These are phyloP conservation scores for Oreochromis tanganicae DNA, from an alignment of 2,113 vertebrate genomes.

Conservation along the genomic window DNA sequence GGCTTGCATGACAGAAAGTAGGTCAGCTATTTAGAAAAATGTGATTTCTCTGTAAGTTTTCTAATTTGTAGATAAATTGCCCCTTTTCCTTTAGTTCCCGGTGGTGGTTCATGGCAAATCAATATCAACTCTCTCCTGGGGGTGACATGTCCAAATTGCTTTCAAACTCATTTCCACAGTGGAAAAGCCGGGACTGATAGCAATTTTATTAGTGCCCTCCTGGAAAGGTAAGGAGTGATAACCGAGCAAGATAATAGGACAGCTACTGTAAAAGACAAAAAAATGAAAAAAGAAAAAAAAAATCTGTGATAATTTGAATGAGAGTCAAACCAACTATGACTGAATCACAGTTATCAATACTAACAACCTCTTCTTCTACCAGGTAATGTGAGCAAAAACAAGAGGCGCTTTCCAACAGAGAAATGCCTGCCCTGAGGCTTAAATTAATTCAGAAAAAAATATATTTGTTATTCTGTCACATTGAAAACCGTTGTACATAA, in stretches of 20 bases:
- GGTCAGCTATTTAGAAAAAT: slow-evolving; percentile 73
- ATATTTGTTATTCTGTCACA: slow-evolving; percentile 50
- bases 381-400: slow-evolving; percentile 17
- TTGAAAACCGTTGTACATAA: slow-evolving; percentile 26
- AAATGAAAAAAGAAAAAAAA: background rate
- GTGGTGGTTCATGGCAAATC: slow-evolving; percentile 68
- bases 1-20: slow-evolving; percentile 61
- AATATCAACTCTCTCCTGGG: slow-evolving; percentile 66
- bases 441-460: slow-evolving; percentile 36
- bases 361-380: slow-evolving; percentile 13
- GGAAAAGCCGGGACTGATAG: slow-evolving; percentile 55
- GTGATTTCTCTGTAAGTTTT: slow-evolving; percentile 64
- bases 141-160: slow-evolving; percentile 73
- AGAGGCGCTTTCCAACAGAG: background rate
- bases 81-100: slow-evolving; percentile 60
- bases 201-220: slow-evolving; percentile 55
- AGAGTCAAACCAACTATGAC: background rate
- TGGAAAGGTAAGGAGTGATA: slow-evolving; percentile 58
- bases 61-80: slow-evolving; percentile 71
- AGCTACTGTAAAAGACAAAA: slow-evolving; percentile 47
- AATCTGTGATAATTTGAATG: slow-evolving; percentile 26
- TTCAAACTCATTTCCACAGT: slow-evolving; percentile 70
- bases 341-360: slow-evolving; percentile 4
- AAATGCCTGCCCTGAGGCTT: slow-evolving; percentile 6
- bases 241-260: slow-evolving; percentile 37